phyloP scores from a whole-genome alignment of 2,888 invertebrate species.

The Macrosoma leucophasiata region DNA sequence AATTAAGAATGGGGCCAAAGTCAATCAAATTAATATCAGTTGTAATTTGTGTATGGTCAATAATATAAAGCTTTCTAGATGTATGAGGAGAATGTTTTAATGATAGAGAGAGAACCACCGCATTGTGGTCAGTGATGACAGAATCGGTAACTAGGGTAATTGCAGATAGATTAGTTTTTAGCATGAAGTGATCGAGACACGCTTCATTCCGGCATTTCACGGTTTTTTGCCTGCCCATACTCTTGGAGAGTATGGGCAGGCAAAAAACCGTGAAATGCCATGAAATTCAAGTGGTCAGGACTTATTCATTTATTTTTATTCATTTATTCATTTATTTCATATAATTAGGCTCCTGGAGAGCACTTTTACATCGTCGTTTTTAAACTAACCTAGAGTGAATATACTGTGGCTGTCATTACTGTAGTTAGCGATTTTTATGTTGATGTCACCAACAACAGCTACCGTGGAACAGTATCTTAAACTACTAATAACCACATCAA shows the following conservation, averaged over 20 bases:
- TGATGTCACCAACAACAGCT: conserved; percentile 6
- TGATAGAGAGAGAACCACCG: no score
- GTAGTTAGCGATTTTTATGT: conserved; percentile 4
- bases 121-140: conserved; percentile 5
- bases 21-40: no score
- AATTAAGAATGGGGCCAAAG: no score
- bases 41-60: no score
- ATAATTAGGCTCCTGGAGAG: no score
- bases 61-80: no score
- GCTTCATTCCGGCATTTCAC: conserved; percentile 1
- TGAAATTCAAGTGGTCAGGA: conserved; percentile 2
- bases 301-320: no score
- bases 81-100: no score
- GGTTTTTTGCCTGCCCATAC: no score
- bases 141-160: conserved; percentile 1
- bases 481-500: background rate
- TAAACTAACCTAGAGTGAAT: no score
- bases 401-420: background rate
- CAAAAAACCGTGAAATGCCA: conserved; percentile 1
- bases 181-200: conserved; percentile 7
- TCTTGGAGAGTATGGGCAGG: conserved; percentile 4
- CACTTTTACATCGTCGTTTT: no score
- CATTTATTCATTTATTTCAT: no score
- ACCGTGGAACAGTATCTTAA: conserved; percentile 1
- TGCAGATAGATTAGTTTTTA: background rate